Base-by-base conservation (phyloP, 2,888 invertebrate species). In the Ormyrus labotus region DNA sequence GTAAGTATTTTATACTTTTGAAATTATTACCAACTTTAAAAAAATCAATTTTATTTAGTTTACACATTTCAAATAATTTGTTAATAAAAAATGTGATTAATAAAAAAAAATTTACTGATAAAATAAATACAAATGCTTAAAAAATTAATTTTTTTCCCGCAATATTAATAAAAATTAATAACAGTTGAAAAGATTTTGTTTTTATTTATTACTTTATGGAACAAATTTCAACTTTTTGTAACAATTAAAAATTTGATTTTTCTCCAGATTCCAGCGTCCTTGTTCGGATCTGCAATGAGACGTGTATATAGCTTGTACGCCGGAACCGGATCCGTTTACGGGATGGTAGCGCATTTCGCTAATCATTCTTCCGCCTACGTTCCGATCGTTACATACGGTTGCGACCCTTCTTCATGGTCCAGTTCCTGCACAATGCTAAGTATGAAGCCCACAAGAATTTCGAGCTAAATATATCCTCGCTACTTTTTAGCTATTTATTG, bases 331-430 rank as follows among this genome's bases (percentile, higher is more conserved):
- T 92, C 93, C 0, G 91, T 94, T 63, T 94, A 92, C 87, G 93
- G 92, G 0, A 92, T 93, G 0, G 89, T 95, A 2, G 94, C 93
- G 5, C 91, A 87, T 13, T 90, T 89, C 84, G 88, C 86, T 47
- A 86, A 89, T 78, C 78, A 86, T 9, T 93, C 92, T 83, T 92
- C 94, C 0, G 93, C 94, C 4, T 96, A 96, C 87, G 93, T 95
- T 0, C 95, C 96, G 0, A 91, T 92, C 2, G 91, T 93, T 69
- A 93, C 94, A 0, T 96, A 95, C 86, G 94, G 93, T 0, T 96
- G 96, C 89, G 91, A 92, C 55, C 5, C 48, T 19, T 64, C 73
- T 53, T 65, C 65, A 3, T 61, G 64, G 19, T 71, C 64, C 11
- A 45, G 8, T 83, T 89, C 87, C 67, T 94, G 94, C 86, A 88